A percentile compares a stretch with the other conserved stretches of the same genome.
These are phyloP conservation scores for Cyanistes caeruleus DNA, from an alignment of 2,113 vertebrate species.

Conservation along the genomic window DNA sequence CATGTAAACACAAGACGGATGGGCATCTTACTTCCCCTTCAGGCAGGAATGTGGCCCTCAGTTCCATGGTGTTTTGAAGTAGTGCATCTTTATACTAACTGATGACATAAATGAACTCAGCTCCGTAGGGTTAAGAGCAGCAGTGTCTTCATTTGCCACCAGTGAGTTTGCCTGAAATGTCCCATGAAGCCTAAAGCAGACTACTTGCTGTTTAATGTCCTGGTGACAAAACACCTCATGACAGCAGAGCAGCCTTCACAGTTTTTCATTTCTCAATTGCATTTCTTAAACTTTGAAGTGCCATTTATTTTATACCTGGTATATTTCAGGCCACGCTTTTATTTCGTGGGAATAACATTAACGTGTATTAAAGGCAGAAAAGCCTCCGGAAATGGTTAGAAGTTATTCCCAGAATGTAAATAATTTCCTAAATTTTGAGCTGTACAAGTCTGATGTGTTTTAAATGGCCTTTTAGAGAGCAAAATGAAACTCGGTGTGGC, in stretches of 20 bases:
- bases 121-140: neutral
- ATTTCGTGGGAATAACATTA: constrained; percentile 55
- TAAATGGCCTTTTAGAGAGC: constrained; percentile 70
- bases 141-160: neutral
- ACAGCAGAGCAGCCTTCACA: constrained; percentile 2
- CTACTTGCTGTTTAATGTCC: neutral
- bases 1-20: rapidly evolving
- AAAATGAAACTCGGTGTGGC: constrained; percentile 70
- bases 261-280: constrained; percentile 2
- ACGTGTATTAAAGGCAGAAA: neutral
- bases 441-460: constrained; percentile 10
- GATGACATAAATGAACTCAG: neutral
- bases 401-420: constrained; percentile 58
- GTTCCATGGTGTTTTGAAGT: neutral
- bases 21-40: neutral
- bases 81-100: neutral
- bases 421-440: constrained; percentile 52
- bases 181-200: neutral
- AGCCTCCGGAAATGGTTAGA: constrained; percentile 1
- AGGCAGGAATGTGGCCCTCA: neutral
- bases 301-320: constrained; percentile 67
- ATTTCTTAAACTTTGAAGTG: constrained; percentile 41
- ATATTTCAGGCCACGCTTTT: constrained; percentile 56
- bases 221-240: neutral
- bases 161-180: neutral